These are phyloP conservation scores for Eurystomus gularis DNA, from an alignment of 2,113 vertebrate species.

Conservation along the genomic window DNA sequence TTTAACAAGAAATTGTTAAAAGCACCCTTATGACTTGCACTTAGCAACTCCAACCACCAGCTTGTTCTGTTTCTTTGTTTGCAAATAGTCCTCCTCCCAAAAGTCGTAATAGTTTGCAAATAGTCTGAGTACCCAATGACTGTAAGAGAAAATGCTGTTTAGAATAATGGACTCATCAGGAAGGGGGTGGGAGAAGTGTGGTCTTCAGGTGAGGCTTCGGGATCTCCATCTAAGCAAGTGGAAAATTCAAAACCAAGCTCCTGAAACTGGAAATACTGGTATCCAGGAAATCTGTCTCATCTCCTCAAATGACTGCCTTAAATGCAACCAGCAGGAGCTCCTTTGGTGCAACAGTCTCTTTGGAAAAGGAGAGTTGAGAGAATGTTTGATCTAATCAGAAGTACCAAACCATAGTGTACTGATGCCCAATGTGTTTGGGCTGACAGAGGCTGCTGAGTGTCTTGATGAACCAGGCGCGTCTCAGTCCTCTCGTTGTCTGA, in stretches of 20 bases:
- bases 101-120: background rate
- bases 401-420: background rate
- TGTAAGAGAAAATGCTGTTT: background rate
- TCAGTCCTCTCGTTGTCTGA: background rate
- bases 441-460: background rate
- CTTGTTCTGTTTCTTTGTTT: background rate
- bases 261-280: slow-evolving; percentile 59
- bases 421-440: background rate
- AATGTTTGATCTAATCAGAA: slow-evolving; percentile 32
- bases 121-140: background rate
- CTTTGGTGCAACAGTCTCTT: background rate
- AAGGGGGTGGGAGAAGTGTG: background rate
- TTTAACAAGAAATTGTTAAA: background rate
- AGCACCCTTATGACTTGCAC: background rate
- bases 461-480: background rate
- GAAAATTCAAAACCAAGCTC: background rate
- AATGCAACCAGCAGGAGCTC: background rate
- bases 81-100: background rate
- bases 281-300: slow-evolving; percentile 35
- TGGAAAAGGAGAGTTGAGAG: background rate
- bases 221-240: background rate
- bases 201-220: background rate
- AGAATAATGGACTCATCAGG: background rate
- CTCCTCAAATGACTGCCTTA: slow-evolving; percentile 1
- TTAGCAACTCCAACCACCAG: background rate